These are phyloP conservation scores for Sporophila hypoxantha DNA, from an alignment of 2,113 vertebrate genomes.

Conservation along the genomic window DNA sequence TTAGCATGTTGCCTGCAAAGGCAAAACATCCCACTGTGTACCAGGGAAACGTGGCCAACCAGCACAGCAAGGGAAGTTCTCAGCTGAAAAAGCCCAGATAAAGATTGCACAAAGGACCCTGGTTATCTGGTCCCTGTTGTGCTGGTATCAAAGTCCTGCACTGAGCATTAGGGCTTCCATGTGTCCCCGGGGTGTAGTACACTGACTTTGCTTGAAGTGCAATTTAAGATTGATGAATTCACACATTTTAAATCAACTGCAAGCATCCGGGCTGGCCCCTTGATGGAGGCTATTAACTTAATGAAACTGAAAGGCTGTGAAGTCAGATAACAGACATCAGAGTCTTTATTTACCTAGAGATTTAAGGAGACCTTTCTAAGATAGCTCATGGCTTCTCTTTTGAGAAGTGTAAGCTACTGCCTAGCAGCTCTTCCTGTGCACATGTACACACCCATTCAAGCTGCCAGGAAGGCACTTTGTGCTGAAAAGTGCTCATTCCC, in stretches of 20 bases:
- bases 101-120: background rate
- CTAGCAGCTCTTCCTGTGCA: background rate
- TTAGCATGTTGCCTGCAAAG: background rate
- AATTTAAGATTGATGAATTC: slow-evolving; percentile 53
- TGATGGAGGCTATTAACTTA: slow-evolving; percentile 52
- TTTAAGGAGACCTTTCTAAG: slow-evolving; percentile 39
- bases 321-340: slow-evolving; percentile 53
- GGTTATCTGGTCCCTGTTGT: background rate
- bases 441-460: background rate
- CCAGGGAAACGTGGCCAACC: background rate
- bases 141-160: background rate
- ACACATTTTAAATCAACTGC: slow-evolving; percentile 53
- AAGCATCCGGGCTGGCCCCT: slow-evolving; percentile 28
- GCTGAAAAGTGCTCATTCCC: background rate
- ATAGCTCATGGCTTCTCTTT: background rate
- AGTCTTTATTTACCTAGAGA: slow-evolving; percentile 47
- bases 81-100: slow-evolving; percentile 14
- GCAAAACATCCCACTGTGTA: background rate
- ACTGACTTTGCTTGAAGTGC: slow-evolving; percentile 28
- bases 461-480: background rate
- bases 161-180: background rate
- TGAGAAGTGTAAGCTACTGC: background rate
- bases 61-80: background rate
- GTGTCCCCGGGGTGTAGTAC: background rate
- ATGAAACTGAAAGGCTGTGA: slow-evolving; percentile 52